phyloP scores from a whole-genome alignment of 2,888 invertebrate genomes.

The Brenthis daphne region DNA sequence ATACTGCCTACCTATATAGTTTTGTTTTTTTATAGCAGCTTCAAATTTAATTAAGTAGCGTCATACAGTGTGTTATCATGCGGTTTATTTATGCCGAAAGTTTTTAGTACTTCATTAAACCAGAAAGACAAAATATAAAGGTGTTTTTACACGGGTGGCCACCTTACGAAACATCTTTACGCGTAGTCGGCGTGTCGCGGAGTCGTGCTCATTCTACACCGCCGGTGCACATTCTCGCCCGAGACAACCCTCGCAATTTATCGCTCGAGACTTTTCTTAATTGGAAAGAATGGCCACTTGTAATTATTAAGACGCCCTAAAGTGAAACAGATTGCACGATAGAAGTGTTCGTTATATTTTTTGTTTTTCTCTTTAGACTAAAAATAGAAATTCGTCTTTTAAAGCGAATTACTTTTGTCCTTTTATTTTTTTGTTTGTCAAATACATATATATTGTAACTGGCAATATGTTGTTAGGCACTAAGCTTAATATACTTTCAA shows the following conservation, averaged over 20 bases:
- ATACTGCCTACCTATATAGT: slow-evolving; percentile 59
- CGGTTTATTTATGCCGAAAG: slow-evolving; percentile 63
- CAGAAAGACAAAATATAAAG: slow-evolving; percentile 58
- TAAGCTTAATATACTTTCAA: no score
- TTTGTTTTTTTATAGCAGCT: slow-evolving; percentile 62
- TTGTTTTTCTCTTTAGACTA: slow-evolving; percentile 57
- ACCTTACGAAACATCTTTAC: slow-evolving; percentile 71
- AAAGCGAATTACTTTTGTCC: slow-evolving; percentile 28
- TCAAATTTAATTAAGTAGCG: slow-evolving; percentile 67
- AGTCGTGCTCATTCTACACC: slow-evolving; percentile 39
- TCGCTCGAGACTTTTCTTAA: slow-evolving; percentile 80
- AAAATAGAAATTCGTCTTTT: slow-evolving; percentile 39
- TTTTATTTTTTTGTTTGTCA: not conserved
- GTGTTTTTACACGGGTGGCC: slow-evolving; percentile 53
- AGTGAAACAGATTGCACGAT: slow-evolving; percentile 81
- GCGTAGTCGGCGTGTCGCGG: slow-evolving; percentile 56
- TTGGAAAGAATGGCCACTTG: slow-evolving; percentile 82
- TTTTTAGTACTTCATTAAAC: slow-evolving; percentile 69
- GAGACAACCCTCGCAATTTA: slow-evolving; percentile 79
- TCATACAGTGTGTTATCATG: slow-evolving; percentile 56
- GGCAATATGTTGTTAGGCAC: no score
- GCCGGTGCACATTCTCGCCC: slow-evolving; percentile 38
- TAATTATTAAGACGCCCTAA: slow-evolving; percentile 82
- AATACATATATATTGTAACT: no score
- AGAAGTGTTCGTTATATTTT: slow-evolving; percentile 57